These are phyloP conservation scores for Phalacrocorax aristotelis DNA, from an alignment of 2,113 vertebrate species.

Conservation along the genomic window DNA sequence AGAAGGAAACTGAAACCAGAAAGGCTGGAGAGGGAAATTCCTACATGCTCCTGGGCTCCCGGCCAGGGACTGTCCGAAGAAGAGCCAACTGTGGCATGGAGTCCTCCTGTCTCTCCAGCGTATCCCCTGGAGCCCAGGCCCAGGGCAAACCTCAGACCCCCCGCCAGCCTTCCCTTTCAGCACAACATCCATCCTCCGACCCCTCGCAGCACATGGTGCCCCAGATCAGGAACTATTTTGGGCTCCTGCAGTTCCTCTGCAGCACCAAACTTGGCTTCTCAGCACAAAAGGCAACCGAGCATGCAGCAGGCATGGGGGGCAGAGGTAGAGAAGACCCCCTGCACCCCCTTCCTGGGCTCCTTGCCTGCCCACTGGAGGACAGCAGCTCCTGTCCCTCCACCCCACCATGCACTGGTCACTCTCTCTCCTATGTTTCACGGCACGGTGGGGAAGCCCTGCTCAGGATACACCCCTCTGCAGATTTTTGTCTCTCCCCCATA, in stretches of 20 bases:
- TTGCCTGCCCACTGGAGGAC: accelerated
- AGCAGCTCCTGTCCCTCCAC: background rate
- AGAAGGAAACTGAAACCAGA: background rate
- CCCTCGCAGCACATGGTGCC: accelerated
- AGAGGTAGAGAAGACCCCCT: background rate
- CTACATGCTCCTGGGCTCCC: background rate
- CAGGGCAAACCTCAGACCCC: background rate
- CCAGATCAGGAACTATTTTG: background rate
- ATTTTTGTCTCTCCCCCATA: background rate
- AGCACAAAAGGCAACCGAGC: accelerated
- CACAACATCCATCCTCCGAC: accelerated
- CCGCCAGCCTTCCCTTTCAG: background rate
- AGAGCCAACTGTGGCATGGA: background rate
- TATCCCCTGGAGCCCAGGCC: background rate
- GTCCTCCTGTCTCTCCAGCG: background rate
- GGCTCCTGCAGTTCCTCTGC: background rate
- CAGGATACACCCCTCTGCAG: background rate
- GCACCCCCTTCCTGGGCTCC: accelerated
- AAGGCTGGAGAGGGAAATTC: background rate
- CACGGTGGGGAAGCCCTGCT: background rate
- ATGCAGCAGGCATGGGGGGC: accelerated
- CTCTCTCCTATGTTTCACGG: background rate
- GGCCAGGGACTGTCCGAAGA: background rate
- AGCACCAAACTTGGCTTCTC: background rate
- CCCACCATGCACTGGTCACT: accelerated